Percentiles rank a stretch among this genome's conserved stretches.
These are phyloP conservation scores for Tetranychus urticae DNA, from an alignment of 1,140 invertebrate genomes.

Conservation along the genomic window DNA sequence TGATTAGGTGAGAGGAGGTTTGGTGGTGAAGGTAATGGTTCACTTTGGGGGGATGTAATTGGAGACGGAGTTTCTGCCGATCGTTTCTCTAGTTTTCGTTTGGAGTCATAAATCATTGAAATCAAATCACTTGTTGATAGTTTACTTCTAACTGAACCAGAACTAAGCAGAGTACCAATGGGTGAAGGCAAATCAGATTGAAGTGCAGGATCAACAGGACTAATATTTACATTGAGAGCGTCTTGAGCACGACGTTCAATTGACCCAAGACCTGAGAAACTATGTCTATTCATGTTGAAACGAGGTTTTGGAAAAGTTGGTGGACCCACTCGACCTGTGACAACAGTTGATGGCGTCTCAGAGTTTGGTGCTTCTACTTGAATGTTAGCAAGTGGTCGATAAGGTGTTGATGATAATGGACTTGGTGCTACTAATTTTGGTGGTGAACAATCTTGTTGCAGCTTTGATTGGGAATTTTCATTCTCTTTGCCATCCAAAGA, in stretches of 20 bases:
- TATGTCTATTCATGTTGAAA: not conserved
- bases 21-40: not conserved
- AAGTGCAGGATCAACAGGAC: not conserved
- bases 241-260: not conserved
- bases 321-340: not conserved
- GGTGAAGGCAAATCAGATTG: not conserved
- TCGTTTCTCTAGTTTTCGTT: conserved; percentile 14
- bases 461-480: not conserved
- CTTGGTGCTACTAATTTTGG: not conserved
- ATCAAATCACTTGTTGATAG: conserved; percentile 15
- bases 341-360: not conserved
- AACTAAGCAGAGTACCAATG: not conserved
- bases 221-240: not conserved
- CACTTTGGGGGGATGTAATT: not conserved
- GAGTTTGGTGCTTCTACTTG: not conserved
- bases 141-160: not conserved
- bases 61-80: not conserved
- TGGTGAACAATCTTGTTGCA: not conserved
- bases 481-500: not conserved
- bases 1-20: not conserved
- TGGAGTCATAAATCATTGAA: conserved; percentile 14
- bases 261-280: not conserved
- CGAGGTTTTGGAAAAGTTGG: not conserved
- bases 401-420: not conserved
- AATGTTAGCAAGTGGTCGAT: not conserved